These are phyloP conservation scores for Florisuga fusca DNA, from an alignment of 2,797 vertebrate genomes.

Conservation along the genomic window DNA sequence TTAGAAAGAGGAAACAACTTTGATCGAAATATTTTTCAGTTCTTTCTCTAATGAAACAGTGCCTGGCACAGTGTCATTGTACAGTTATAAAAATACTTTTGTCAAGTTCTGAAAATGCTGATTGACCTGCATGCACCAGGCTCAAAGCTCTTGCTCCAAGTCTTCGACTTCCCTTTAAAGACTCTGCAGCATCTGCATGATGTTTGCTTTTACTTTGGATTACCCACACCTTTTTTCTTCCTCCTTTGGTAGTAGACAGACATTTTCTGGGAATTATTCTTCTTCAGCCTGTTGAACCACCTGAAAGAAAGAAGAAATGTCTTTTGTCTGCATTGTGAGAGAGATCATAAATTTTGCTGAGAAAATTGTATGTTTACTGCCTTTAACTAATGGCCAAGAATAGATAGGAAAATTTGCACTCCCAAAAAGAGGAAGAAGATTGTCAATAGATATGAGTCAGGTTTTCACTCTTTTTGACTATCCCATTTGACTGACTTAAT, in stretches of 20 bases:
- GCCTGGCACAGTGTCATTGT: not conserved
- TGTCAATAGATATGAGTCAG: not conserved
- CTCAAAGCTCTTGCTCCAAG: not conserved
- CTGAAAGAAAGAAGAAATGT: not conserved
- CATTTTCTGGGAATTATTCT: slow-evolving; percentile 25
- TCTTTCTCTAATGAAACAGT: not conserved
- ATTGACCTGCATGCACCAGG: not conserved
- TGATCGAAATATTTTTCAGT: slow-evolving; percentile 24
- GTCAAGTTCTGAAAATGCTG: not conserved
- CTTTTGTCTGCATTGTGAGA: not conserved
- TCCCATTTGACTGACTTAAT: slow-evolving; percentile 18
- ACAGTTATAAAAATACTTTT: not conserved
- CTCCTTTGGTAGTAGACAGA: not conserved
- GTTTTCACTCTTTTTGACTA: slow-evolving; percentile 9
- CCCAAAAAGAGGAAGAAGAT: not conserved
- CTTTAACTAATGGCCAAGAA: not conserved
- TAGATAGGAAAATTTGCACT: not conserved
- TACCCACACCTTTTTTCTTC: not conserved
- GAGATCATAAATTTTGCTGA: not conserved
- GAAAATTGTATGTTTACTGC: not conserved
- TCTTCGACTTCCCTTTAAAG: not conserved
- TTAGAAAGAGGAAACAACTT: not conserved
- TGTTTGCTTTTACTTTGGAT: not conserved
- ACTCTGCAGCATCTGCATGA: not conserved
- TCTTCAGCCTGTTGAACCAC: not conserved